Conservation (phyloP, 2,888 invertebrate species). For the Trichopria drosophilae region DNA sequence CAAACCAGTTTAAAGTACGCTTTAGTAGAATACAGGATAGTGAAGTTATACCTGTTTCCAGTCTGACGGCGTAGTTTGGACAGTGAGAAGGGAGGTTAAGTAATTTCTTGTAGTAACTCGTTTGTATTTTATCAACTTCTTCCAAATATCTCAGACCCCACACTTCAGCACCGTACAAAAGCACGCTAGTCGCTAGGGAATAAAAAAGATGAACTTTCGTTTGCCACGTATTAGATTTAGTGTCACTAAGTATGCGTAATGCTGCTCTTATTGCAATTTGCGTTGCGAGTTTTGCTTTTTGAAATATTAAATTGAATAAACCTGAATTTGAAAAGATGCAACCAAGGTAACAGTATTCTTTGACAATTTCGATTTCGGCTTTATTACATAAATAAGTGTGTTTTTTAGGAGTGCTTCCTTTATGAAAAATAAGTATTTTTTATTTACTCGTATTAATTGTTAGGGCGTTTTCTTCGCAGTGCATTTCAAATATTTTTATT, state of each 20-base stretch:
- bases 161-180: not conserved
- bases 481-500: conserved; percentile 14
- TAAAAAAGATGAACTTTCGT: not conserved
- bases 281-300: not conserved
- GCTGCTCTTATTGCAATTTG: not conserved
- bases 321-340: not conserved
- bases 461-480: conserved; percentile 18
- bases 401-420: not conserved
- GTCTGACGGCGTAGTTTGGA: not conserved
- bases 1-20: not conserved
- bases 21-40: not conserved
- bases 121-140: not conserved
- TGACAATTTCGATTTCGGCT: not conserved
- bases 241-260: not conserved
- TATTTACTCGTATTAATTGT: conserved; percentile 16
- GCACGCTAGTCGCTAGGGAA: not conserved
- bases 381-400: not conserved
- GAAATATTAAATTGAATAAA: no score
- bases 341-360: not conserved
- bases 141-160: not conserved
- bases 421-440: conserved; percentile 23
- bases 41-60: not conserved
- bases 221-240: not conserved
- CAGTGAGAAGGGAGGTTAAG: not conserved
- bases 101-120: not conserved